Base-by-base conservation (phyloP, 2,888 invertebrate species). In the Vannuccia rotundouncinata region DNA sequence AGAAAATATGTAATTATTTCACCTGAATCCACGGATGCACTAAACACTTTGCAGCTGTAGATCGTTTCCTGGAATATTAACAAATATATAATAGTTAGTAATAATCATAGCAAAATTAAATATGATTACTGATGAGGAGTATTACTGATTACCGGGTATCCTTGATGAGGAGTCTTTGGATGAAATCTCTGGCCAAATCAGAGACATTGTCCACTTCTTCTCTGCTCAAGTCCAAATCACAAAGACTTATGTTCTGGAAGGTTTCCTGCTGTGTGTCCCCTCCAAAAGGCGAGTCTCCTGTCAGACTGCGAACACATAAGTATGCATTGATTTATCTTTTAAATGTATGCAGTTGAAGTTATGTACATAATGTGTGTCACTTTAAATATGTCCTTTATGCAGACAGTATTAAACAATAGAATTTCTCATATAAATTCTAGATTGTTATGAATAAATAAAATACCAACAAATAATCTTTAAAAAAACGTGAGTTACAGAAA, bases 1-100 rank as follows among this genome's bases (percentile, higher is more conserved):
- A 22, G 45, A 25, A 30, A 28, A 25, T 30, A 30, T n/a, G 13
- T 74, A 75, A 73, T n/a, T 81, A 82, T 84, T 83, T n/a, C n/a
- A 88, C 89, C 86, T 90, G 82, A 84, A 92, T 91, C 91, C 91
- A 92, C 25, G 91, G 90, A 88, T 92, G 91, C 82, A 89, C 87
- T 81, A 91, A 88, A 86, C 91, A 91, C 83, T 91, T 90, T 81
- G 89, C 87, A 22, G 90, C 91, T 80, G 90, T 90, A 77, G 90
- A 89, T 83, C 91, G 87, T 86, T 90, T 89, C 84, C 91, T 91
- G 85, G 28, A 85, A n/a, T n/a, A n/a, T n/a, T n/a, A n/a, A n/a
- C n/a, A n/a, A n/a, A n/a, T n/a, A n/a, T n/a, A n/a, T n/a, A n/a
- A n/a, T n/a, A n/a, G n/a, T n/a, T n/a, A 84, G 82, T 74, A 80